Conservation (phyloP, 2,797 vertebrate species). For the Perodicticus potto region DNA sequence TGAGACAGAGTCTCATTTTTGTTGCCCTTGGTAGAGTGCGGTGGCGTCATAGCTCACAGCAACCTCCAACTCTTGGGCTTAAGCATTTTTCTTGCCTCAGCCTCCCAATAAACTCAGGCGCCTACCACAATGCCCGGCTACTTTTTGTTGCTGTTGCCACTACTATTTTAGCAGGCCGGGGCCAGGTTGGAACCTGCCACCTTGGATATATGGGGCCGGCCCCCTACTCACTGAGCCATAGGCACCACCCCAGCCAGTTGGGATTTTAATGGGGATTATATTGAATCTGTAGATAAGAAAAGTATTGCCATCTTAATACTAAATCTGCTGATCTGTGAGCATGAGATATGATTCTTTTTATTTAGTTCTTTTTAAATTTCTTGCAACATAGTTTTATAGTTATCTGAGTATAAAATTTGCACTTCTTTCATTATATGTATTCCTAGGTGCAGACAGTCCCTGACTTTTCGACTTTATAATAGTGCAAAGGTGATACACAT, state of each 20-base stretch:
- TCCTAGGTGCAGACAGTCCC: neutral
- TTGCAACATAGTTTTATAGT: conserved; percentile 27
- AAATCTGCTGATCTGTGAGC: neutral
- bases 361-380: conserved; percentile 20
- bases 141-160: no score
- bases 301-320: neutral
- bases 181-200: no score
- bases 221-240: no score
- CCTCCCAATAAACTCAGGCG: no score
- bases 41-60: no score
- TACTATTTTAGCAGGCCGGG: no score
- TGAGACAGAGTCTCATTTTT: no score
- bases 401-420: conserved; percentile 23
- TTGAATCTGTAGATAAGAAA: conserved; percentile 8
- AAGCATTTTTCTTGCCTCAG: no score
- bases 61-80: no score
- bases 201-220: no score
- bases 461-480: neutral
- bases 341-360: conserved; percentile 3
- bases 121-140: no score
- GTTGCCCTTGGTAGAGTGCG: no score
- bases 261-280: conserved; percentile 47
- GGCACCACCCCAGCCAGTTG: neutral
- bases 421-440: conserved; percentile 43
- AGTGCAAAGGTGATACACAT: neutral